These are phyloP conservation scores for Teinopalpus imperialis DNA, from an alignment of 2,888 invertebrate genomes.

Conservation along the genomic window DNA sequence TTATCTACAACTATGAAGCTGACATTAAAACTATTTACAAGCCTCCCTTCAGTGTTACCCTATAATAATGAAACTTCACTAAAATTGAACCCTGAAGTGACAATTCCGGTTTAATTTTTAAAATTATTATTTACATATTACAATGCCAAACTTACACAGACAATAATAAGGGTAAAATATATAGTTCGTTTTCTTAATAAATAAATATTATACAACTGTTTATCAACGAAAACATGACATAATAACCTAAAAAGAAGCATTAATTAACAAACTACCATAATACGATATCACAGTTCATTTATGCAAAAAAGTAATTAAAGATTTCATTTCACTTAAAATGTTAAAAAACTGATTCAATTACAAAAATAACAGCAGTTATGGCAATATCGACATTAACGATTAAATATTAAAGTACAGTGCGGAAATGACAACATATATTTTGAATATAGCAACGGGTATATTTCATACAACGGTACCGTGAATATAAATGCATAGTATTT, in stretches of 20 bases:
- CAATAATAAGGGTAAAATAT: slow-evolving; percentile 31
- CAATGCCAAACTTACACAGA: slow-evolving; percentile 36
- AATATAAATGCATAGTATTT: slow-evolving; percentile 13
- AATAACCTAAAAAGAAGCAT: slow-evolving; percentile 59
- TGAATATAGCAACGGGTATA: slow-evolving; percentile 10
- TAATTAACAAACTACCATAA: slow-evolving; percentile 73
- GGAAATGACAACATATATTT: slow-evolving; percentile 9
- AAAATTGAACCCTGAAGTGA: slow-evolving; percentile 50
- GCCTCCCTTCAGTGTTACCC: slow-evolving; percentile 50
- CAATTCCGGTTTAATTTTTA: slow-evolving; percentile 70
- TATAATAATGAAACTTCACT: slow-evolving; percentile 43
- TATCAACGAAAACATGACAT: slow-evolving; percentile 38
- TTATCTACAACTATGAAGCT: slow-evolving; percentile 38
- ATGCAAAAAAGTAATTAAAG: slow-evolving; percentile 71
- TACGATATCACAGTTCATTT: slow-evolving; percentile 81
- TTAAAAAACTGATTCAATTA: slow-evolving; percentile 40
- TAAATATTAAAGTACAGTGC: slow-evolving; percentile 14
- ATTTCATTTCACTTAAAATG: slow-evolving; percentile 42
- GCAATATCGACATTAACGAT: slow-evolving; percentile 19
- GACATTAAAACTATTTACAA: slow-evolving; percentile 68
- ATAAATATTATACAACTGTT: slow-evolving; percentile 35
- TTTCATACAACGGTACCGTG: slow-evolving; percentile 7
- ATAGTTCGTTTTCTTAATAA: slow-evolving; percentile 30
- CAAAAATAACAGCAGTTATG: slow-evolving; percentile 30
- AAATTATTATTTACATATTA: slow-evolving; percentile 63